phyloP scores from a whole-genome alignment of 2,888 invertebrate species.

The Mantis religiosa region DNA sequence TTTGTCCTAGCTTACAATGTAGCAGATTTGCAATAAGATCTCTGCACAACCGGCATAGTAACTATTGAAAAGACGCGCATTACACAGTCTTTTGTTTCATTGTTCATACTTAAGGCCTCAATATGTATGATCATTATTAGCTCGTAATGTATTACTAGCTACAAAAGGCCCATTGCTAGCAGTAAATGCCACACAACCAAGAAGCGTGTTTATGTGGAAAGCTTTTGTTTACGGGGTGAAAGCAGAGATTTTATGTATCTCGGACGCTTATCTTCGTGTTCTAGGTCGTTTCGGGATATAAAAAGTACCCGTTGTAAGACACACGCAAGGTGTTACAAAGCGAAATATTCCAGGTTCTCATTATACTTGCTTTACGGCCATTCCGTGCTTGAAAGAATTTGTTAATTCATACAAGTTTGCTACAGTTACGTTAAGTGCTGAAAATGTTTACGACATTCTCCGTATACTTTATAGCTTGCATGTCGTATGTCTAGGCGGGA shows the following conservation, averaged over 20 bases:
- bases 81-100: no score
- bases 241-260: background rate
- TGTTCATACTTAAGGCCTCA: no score
- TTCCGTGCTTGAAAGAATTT: background rate
- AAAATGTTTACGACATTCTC: background rate
- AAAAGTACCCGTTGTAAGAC: background rate
- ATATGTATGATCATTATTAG: no score
- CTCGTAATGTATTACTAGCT: no score
- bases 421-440: background rate
- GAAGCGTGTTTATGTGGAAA: background rate
- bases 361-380: background rate
- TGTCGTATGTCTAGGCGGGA: background rate
- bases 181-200: background rate
- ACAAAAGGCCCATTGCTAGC: background rate
- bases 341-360: background rate
- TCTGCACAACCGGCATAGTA: no score
- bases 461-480: no score
- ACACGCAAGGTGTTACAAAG: background rate
- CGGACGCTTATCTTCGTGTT: background rate
- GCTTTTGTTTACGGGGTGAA: background rate
- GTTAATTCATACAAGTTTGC: background rate
- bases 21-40: no score
- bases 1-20: no score
- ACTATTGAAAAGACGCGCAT: no score
- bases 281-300: background rate